phyloP scores from a whole-genome alignment of 1,140 invertebrate species.

The Plutomurus gul region DNA sequence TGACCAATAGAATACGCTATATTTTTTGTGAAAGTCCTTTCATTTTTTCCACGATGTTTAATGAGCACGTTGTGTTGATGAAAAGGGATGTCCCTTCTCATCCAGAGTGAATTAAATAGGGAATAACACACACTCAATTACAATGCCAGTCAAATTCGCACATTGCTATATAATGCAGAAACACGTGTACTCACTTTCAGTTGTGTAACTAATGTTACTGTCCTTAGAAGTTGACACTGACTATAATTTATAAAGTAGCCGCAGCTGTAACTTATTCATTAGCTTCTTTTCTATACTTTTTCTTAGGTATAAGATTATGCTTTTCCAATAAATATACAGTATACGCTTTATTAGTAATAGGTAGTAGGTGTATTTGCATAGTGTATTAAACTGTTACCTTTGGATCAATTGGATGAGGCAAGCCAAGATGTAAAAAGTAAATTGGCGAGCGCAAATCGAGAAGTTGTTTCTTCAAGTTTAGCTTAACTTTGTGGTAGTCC shows the following conservation, averaged over 20 bases:
- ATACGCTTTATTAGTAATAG: no score
- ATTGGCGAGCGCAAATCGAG: constrained; percentile 68
- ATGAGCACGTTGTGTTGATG: no score
- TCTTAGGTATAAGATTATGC: background rate
- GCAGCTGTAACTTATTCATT: constrained; percentile 21
- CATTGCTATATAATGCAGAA: background rate
- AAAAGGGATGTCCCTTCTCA: no score
- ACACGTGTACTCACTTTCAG: background rate
- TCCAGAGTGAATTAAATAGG: background rate
- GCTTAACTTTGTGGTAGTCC: constrained; percentile 66
- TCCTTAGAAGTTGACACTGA: constrained; percentile 14
- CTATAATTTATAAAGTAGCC: background rate
- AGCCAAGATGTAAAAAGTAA: constrained; percentile 72
- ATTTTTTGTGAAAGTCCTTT: no score
- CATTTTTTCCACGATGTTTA: no score
- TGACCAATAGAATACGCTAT: no score
- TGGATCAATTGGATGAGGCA: constrained; percentile 79
- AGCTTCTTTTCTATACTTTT: background rate
- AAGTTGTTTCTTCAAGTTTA: constrained; percentile 71
- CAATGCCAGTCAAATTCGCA: background rate
- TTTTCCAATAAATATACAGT: background rate
- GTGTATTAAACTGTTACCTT: no score
- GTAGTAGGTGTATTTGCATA: no score
- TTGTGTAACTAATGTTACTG: background rate
- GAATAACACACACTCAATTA: constrained; percentile 12